A percentile compares a stretch with the other conserved stretches of the same genome.
These are phyloP conservation scores for Hyposoter dolosus DNA, from an alignment of 2,888 invertebrate genomes.

Conservation along the genomic window DNA sequence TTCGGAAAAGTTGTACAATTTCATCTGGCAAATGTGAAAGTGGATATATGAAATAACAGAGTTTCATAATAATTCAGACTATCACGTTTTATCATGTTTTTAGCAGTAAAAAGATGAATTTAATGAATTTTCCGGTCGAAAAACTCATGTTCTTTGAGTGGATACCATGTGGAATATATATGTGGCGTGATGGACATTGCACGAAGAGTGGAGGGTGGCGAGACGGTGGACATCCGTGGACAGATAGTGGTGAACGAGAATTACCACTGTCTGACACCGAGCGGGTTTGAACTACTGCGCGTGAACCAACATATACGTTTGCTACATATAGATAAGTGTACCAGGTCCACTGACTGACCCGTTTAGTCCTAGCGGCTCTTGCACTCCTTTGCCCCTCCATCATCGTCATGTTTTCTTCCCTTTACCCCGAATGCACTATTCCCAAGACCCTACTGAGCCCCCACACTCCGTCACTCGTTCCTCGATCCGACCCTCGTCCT, in stretches of 20 bases:
- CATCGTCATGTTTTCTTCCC: conserved; percentile 34
- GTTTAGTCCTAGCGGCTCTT: conserved; percentile 49
- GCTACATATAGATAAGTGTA: conserved; percentile 1
- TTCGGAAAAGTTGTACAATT: conserved; percentile 1
- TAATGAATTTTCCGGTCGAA: background rate
- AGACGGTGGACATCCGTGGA: conserved; percentile 61
- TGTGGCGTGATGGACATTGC: background rate
- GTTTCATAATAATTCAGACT: background rate
- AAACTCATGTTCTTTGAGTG: background rate
- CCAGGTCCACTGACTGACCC: conserved; percentile 55
- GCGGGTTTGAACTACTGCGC: conserved; percentile 63
- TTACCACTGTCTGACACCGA: conserved; percentile 67
- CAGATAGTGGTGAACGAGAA: conserved; percentile 65
- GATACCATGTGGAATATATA: background rate
- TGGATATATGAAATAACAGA: background rate
- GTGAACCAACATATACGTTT: conserved; percentile 9
- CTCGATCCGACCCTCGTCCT: conserved; percentile 14
- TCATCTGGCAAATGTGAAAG: background rate
- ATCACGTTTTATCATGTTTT: background rate
- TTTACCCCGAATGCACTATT: conserved; percentile 13
- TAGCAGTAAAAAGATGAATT: background rate
- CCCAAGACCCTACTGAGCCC: conserved; percentile 24
- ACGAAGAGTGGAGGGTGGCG: conserved; percentile 36
- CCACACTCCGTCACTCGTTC: background rate
- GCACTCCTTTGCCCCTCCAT: conserved; percentile 41